Evolutionary conservation across 2,797 vertebrate genomes (phyloP).

Genomic region (Lithobates pipiens): DNA sequence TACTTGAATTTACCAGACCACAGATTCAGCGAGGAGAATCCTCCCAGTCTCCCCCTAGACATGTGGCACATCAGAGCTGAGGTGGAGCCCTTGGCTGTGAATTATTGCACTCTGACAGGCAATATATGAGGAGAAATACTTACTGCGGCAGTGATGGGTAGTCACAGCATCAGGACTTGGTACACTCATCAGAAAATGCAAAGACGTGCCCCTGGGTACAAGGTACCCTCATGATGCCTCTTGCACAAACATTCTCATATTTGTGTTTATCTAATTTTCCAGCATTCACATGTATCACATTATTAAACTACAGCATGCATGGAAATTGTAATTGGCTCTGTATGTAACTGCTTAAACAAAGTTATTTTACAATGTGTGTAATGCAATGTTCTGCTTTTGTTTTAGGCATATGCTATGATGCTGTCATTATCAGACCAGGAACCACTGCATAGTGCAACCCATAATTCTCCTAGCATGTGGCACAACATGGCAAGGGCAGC

Average conservation of each 20-base stretch:
- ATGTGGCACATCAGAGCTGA: no score
- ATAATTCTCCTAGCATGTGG: conserved; percentile 92
- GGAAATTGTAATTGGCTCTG: no score
- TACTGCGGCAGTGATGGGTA: no score
- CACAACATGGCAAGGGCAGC: conserved; percentile 93
- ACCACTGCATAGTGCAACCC: conserved; percentile 87
- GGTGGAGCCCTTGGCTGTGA: no score
- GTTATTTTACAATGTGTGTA: background rate
- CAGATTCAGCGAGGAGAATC: no score
- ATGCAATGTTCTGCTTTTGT: conserved; percentile 42
- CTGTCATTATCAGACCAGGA: conserved; percentile 97
- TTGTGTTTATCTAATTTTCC: background rate
- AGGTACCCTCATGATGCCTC: background rate
- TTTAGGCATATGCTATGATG: conserved; percentile 98
- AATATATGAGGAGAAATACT: no score
- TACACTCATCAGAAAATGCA: no score
- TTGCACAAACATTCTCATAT: background rate
- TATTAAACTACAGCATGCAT: background rate
- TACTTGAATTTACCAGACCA: no score
- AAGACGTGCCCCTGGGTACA: no score
- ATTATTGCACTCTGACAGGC: no score
- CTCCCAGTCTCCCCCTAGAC: no score
- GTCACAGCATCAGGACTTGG: no score
- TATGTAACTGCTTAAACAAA: background rate
- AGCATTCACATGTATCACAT: background rate